Percentiles rank a stretch among this genome's conserved stretches.
Conservation (phyloP, 2,888 invertebrate genomes). For the Falcaria lacertinaria region DNA sequence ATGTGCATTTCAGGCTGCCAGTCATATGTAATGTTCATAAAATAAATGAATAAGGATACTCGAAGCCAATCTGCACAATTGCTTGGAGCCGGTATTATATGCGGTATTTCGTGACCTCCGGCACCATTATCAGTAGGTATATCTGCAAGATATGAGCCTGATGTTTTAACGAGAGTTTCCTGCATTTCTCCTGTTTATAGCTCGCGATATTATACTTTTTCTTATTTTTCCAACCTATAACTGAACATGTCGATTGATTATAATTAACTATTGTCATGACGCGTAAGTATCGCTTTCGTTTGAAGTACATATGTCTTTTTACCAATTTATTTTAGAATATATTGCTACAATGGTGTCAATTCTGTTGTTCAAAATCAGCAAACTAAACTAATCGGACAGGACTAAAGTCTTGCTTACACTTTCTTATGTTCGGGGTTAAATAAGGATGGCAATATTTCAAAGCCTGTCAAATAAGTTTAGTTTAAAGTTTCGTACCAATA, state of each 20-base stretch:
- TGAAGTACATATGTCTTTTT: no score
- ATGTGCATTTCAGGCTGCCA: no score
- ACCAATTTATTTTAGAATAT: no score
- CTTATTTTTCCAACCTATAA: background rate
- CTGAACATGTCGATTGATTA: background rate
- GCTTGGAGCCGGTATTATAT: background rate
- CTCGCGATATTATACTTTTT: background rate
- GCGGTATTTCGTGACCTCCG: background rate
- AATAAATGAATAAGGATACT: background rate
- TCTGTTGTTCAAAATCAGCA: no score
- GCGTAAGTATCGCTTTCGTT: no score
- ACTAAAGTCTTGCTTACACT: no score
- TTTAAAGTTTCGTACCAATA: no score
- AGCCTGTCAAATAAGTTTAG: no score
- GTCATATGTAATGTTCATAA: background rate
- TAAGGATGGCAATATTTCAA: no score
- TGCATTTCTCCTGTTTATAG: background rate
- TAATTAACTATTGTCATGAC: background rate
- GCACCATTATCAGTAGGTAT: background rate
- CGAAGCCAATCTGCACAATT: background rate
- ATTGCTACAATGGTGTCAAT: no score
- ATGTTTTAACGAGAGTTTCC: background rate
- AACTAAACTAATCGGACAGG: no score
- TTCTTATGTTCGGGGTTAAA: no score
- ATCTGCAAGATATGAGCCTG: background rate